These are phyloP conservation scores for Torymus texanus DNA, from an alignment of 2,888 invertebrate species.

Conservation along the genomic window DNA sequence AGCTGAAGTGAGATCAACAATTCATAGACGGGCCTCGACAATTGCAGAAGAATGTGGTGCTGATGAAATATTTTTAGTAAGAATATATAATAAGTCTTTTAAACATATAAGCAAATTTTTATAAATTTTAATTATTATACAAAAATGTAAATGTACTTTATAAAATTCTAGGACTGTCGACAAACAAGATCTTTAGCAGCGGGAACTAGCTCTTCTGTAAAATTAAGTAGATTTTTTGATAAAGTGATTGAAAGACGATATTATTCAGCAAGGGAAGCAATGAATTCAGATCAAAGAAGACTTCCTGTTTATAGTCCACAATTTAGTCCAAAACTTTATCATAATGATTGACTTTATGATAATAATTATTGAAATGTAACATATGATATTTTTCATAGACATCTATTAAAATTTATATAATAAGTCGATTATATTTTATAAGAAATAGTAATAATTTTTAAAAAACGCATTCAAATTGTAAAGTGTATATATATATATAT, in stretches of 20 bases:
- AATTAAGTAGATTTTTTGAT: slow-evolving; percentile 95
- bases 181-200: slow-evolving; percentile 89
- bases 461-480: no score
- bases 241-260: slow-evolving; percentile 83
- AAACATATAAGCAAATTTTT: slow-evolving; percentile 25
- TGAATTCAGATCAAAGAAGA: slow-evolving; percentile 78
- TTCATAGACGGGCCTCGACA: slow-evolving; percentile 79
- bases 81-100: slow-evolving; percentile 7
- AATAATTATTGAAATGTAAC: background rate
- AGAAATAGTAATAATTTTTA: no score
- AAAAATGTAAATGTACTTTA: slow-evolving; percentile 1
- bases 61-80: slow-evolving; percentile 92
- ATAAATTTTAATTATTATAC: background rate
- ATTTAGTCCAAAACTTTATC: slow-evolving; percentile 78
- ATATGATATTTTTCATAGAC: no score
- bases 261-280: slow-evolving; percentile 75
- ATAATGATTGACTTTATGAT: slow-evolving; percentile 73
- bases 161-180: slow-evolving; percentile 77
- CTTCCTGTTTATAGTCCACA: slow-evolving; percentile 75
- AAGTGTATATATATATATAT: no score
- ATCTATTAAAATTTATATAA: no score
- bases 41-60: slow-evolving; percentile 94
- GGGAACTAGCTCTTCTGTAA: slow-evolving; percentile 95
- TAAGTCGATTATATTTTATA: no score
- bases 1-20: slow-evolving; percentile 83